phyloP scores from a whole-genome alignment of 2,113 vertebrate species.

The Tychaedon coryphoeus region DNA sequence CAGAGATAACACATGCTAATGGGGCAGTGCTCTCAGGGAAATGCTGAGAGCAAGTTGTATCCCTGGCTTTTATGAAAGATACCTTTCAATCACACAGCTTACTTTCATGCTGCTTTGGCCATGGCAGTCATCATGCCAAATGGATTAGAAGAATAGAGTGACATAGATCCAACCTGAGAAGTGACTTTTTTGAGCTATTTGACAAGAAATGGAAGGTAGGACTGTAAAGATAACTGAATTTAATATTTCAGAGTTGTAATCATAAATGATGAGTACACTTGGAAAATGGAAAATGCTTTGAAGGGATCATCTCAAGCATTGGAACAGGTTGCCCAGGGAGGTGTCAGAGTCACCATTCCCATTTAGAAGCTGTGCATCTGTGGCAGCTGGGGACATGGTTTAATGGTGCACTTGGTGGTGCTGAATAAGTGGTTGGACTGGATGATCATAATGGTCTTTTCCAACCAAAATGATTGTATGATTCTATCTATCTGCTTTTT shows the following conservation, averaged over 20 bases:
- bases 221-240: not conserved
- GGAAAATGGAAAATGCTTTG: not conserved
- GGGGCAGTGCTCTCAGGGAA: not conserved
- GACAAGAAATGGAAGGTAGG: not conserved
- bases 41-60: not conserved
- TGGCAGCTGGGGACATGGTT: not conserved
- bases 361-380: not conserved
- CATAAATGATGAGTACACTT: not conserved
- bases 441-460: not conserved
- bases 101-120: not conserved
- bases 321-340: not conserved
- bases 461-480: not conserved
- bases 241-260: not conserved
- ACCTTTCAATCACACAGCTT: not conserved
- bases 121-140: not conserved
- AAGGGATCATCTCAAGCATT: not conserved
- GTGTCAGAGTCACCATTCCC: not conserved
- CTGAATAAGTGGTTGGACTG: not conserved
- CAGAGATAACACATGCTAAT: conserved; percentile 6
- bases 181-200: not conserved
- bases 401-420: not conserved
- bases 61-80: not conserved
- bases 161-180: not conserved
- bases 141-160: not conserved
- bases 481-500: not conserved